Evolutionary conservation across 2,888 invertebrate species (phyloP), one percentile per base, ranked within the genome.

Genomic region (Macaria liturata): DNA sequence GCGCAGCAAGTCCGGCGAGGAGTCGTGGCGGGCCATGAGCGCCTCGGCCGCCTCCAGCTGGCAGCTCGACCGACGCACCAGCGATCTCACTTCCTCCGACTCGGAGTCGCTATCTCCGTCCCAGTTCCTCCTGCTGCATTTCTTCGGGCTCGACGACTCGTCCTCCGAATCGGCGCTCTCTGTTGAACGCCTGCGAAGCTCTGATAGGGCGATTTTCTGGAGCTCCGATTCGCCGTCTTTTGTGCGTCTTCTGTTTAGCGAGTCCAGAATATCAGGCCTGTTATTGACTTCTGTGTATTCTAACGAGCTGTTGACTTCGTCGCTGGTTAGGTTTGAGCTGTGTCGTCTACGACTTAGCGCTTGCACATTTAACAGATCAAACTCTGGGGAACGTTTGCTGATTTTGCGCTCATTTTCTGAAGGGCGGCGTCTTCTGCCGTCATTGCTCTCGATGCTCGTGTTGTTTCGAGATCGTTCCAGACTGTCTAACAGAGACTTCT

Each of bases 91-190:
- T 65, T 94, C 94, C 66, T 95, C 95, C 40, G 93, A 81, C 72
- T 95, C 95, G 55, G 95, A 95, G 73, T 95, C 95, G 49, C 95
- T 94, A 70, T 93, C 93, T 55, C 78, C 76, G 44, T 79, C 82
- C 79, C 84, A 84, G 58, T 79, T 80, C 57, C 84, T 70, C 0
- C 87, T 70, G 45, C 84, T 78, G 57, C 84, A 84, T 70, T 87
- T 86, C 71, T 85, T 86, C 6, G 88, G 86, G 49, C 88, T 84
- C 32, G 87, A 84, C 5, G 83, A 81, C 49, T 82, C 85, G 56
- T 77, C 85, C 55, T 87, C 91, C 0, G 90, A 88, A 42, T 90
- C 88, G 3, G 75, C 86, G 64, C 88, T 86, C 46, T 86, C 91
- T 0, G 88, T 86, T n/a, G 91, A 88, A 7, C 91, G 80, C 1